Base-by-base conservation (phyloP, 2,888 invertebrate genomes). In the Agrochola lota region DNA sequence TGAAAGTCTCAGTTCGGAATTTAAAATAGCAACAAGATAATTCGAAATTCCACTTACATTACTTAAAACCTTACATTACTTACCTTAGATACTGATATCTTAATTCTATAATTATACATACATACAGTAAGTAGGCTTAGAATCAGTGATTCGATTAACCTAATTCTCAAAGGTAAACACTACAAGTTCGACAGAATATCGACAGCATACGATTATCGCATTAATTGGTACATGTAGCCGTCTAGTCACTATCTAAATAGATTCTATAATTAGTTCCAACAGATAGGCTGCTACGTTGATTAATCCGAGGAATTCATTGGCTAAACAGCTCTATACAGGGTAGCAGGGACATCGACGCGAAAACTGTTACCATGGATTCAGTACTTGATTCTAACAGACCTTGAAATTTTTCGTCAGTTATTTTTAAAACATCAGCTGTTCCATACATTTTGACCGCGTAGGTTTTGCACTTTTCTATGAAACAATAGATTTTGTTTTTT, bases 171-270 rank as follows among this genome's bases (percentile, higher is more conserved):
- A 78, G 46, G 23, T 66, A 84, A 57, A 64, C 59, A 49, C 40
- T 40, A 55, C 35, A 60, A 66, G 2, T 79, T 62, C 8, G 60
- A 84, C 40, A 70, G 62, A 68, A 62, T 57, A 78, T 84, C 46
- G 79, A 81, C 79, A 72, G 79, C 30, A 26, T 60, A 57, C 79
- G 35, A 79, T 81, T 84, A 84, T 8, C 5, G 35, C 43, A 26
- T 70, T 73, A 79, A 84, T 79, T 84, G 35, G 84, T 49, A 66
- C 57, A 66, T 69, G 72, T 69, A 55, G 55, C 69, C 11, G 69
- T 66, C 60, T 57, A 66, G 55, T 26, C 30, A 17, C 35, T 81
- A 72, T 84, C 69, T 66, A 15, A 70, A 69, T 78, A 66, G n/a
- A 69, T 46, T 81, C n/a, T 78, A 64, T 72, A 83, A 83, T 72